Evolutionary conservation across 1,140 invertebrate genomes (phyloP).

Genomic region (Caenorhabditis elegans): WBcel235 BX284604.4:6626001-6626500

Average conservation of each 20-base stretch:
- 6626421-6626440: too few relatives aligned
- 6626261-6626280: too few relatives aligned
- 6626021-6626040: not conserved
- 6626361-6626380: too few relatives aligned
- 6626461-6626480: too few relatives aligned
- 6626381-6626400: too few relatives aligned
- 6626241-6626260: constrained; percentile 15
- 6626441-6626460: too few relatives aligned
- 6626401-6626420: too few relatives aligned
- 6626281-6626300: too few relatives aligned
- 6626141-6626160: not conserved
- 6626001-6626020: not conserved
- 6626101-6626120: not conserved
- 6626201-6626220: not conserved
- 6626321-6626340: too few relatives aligned
- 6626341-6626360: too few relatives aligned
- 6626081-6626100: not conserved
- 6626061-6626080: not conserved
- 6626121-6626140: not conserved
- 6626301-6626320: too few relatives aligned
- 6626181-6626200: not conserved
- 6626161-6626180: not conserved
- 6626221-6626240: not conserved
- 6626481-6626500: too few relatives aligned
- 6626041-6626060: not conserved